phyloP scores from a whole-genome alignment of 92 coral and sea anemone genomes.

The Porites cylindrica region DNA sequence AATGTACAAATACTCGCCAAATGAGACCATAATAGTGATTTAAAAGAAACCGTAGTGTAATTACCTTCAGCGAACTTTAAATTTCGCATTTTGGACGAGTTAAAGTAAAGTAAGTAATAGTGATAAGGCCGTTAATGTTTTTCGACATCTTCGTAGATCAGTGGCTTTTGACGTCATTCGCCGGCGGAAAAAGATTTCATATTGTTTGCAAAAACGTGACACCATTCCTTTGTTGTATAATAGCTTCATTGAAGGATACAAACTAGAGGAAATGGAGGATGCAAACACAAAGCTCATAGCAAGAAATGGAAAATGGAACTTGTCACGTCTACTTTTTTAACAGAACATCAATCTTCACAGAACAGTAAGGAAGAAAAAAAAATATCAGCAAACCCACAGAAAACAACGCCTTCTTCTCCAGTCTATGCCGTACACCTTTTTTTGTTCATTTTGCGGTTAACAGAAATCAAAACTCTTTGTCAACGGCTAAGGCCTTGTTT shows the following conservation, averaged over 20 bases:
- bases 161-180: background rate
- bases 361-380: too few relatives aligned
- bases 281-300: conserved; percentile 1
- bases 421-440: too few relatives aligned
- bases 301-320: background rate
- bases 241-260: background rate
- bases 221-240: background rate
- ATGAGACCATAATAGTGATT: background rate
- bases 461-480: too few relatives aligned
- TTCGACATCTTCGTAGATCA: background rate
- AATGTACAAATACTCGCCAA: background rate
- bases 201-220: background rate
- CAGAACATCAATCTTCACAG: too few relatives aligned
- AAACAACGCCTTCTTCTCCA: too few relatives aligned
- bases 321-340: background rate
- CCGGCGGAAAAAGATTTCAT: background rate
- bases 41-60: background rate
- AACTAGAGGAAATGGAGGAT: background rate
- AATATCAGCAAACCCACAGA: too few relatives aligned
- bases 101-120: background rate
- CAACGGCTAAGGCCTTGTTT: too few relatives aligned
- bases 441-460: too few relatives aligned
- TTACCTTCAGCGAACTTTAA: background rate
- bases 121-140: background rate
- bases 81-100: background rate